phyloP scores from a whole-genome alignment of 2,113 vertebrate genomes.

The Phocoena phocoena region DNA sequence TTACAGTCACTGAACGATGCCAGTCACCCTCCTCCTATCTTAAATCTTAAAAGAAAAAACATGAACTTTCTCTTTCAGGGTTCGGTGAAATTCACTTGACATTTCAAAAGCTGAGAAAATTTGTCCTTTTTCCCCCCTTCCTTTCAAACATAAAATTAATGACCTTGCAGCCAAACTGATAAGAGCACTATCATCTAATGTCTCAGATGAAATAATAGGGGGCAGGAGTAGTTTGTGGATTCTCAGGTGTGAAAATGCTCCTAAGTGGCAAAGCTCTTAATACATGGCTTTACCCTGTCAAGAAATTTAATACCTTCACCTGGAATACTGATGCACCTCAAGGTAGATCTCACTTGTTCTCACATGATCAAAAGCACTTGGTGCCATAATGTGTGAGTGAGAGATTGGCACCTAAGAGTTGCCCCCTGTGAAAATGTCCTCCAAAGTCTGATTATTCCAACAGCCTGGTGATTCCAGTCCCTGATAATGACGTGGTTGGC shows the following conservation, averaged over 20 bases:
- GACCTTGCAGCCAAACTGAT: constrained; percentile 73
- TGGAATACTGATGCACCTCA: constrained; percentile 75
- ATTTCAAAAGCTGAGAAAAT: constrained; percentile 77
- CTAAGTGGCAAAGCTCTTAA: constrained; percentile 79
- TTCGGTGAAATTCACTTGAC: constrained; percentile 58
- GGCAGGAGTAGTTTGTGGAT: constrained; percentile 57
- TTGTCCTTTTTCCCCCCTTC: not conserved
- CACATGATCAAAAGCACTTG: constrained; percentile 84
- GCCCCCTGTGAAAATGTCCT: constrained; percentile 78
- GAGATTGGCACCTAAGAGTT: constrained; percentile 79
- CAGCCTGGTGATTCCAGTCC: constrained; percentile 64
- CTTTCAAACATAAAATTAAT: constrained; percentile 71
- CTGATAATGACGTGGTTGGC: constrained; percentile 77
- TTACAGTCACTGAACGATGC: constrained; percentile 52
- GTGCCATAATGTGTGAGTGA: constrained; percentile 77
- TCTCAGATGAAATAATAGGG: constrained; percentile 72
- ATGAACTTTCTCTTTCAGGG: not conserved
- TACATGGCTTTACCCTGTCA: constrained; percentile 81
- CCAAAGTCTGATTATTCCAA: constrained; percentile 80
- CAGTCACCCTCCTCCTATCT: not conserved
- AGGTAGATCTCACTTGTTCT: constrained; percentile 81
- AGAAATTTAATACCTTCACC: constrained; percentile 77
- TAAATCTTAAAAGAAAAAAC: constrained; percentile 36
- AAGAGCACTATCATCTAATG: constrained; percentile 78
- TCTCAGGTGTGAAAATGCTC: constrained; percentile 75